These are phyloP conservation scores for Mormyrops boulengeri DNA, from an alignment of 2,797 vertebrate genomes.

Conservation along the genomic window DNA sequence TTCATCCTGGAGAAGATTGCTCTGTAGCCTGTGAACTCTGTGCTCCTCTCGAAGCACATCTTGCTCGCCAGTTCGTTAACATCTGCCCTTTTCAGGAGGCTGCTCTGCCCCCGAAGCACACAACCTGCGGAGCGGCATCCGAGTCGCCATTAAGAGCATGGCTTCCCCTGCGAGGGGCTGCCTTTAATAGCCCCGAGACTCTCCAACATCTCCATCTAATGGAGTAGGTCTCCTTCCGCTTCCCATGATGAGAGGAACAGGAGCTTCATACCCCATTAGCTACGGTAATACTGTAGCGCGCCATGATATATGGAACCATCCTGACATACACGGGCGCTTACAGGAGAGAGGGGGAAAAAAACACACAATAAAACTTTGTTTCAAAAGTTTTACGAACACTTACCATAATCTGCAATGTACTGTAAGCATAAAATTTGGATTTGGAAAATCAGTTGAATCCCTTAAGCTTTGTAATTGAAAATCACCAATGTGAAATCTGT, in stretches of 20 bases:
- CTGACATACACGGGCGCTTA: background rate
- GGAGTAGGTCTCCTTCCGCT: slow-evolving; percentile 2
- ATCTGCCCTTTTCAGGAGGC: background rate
- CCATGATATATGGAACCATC: slow-evolving; percentile 12
- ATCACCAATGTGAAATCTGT: background rate
- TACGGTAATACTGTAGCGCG: background rate
- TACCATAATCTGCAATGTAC: background rate
- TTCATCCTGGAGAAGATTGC: background rate
- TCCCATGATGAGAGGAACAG: background rate
- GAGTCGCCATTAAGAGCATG: background rate
- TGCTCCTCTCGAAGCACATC: background rate
- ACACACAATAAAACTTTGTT: background rate
- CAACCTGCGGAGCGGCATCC: background rate
- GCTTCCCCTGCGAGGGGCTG: background rate
- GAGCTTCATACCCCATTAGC: slow-evolving; percentile 11
- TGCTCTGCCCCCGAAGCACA: background rate
- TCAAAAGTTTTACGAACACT: background rate
- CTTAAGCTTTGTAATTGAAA: background rate
- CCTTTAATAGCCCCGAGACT: background rate
- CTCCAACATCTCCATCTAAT: slow-evolving; percentile 9
- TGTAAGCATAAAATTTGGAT: background rate
- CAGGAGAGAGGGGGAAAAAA: background rate
- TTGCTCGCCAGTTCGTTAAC: background rate
- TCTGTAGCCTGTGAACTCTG: background rate
- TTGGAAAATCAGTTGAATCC: background rate